Evolutionary conservation across 2,797 vertebrate species (phyloP), one percentile per base, ranked within the genome.

Genomic region (Ctenosaura bakeri): DNA sequence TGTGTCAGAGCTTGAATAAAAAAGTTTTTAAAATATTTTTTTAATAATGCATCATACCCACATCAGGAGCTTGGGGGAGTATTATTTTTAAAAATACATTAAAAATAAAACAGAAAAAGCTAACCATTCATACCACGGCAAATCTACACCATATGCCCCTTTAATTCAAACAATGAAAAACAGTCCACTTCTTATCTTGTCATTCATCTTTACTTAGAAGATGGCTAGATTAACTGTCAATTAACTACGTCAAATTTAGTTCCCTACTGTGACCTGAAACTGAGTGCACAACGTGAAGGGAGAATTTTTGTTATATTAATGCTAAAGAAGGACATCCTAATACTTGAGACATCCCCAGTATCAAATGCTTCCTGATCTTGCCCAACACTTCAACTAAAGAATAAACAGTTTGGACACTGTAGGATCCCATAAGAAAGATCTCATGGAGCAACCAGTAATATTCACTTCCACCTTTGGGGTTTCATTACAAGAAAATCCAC

Each of bases 1-100:
- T 86, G 54, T 82, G 38, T 86, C 77, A 76, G 22, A 77, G 14
- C 82, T 64, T 62, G 35, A 86, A 80, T 73, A 80, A 71, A 80
- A 79, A 85, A 46, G 20, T 32, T 35, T 79, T 79, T 81, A 46
- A 69, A 69, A 26, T n/a, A 46, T 26, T 59, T 86, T 90, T 86
- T 86, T 29, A 79, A 78, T 54, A 78, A 79, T 52, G 52, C 54
- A 81, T 20, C 64, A 83, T 59, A 46, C 9, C 42, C 38, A 35
- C 56, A 88, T 71, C n/a, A 88, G 87, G 77, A 38, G 35, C n/a
- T 59, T 81, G 50, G 14, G 35, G 14, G 29, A 16, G 22, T n/a
- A 69, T 16, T 69, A 32, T 71, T 52, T 85, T 35, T 6, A 13
- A 84, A 83, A 83, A 69, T 26, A 71, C 46, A 71, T 73, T n/a